Base-by-base conservation (phyloP, 2,797 vertebrate species). In the Sebastes reedi region DNA sequence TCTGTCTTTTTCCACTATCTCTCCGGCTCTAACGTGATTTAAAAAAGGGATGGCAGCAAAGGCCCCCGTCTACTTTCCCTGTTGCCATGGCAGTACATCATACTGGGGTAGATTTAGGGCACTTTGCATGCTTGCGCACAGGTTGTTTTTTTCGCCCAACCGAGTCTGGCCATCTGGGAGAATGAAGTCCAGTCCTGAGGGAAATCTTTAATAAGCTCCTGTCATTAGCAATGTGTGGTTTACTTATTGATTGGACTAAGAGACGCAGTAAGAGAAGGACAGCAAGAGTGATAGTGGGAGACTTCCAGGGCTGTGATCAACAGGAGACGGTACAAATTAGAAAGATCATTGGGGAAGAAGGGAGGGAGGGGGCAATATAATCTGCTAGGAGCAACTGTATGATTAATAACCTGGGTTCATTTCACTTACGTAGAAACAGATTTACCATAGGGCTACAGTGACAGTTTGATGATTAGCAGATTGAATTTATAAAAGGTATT, bases 161-260 rank as follows among this genome's bases (percentile, higher is more conserved):
- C 60, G 81, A 87, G 85, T 87, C 85, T 74, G 77, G 74, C 72
- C 81, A 83, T 87, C 67, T 84, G 87, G 77, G 82, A 91, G 79
- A 87, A 80, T 72, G 74, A 77, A 62, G 68, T 86, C 75, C 83
- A 82, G 89, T 93, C 88, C 91, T 75, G 79, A 71, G 89, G 88
- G 89, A 81, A 87, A 91, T 93, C 87, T 92, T 94, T 92, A 92
- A 92, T 91, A 94, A 92, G 86, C 84, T 85, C 72, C 79, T 82
- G 84, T 92, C 90, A 94, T 94, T 86, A 91, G 90, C 81, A 81
- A 70, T 77, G 83, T 87, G 89, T 82, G 46, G 88, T 91, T 87
- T 80, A 89, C 69, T 89, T 92, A 95, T 91, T 92, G 93, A 96
- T 90, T 90, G 82, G 82, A 71, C 81, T 25, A 80, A 78, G 20